Percentiles rank a stretch among this genome's conserved stretches.
phyloP scores from a whole-genome alignment of 2,888 invertebrate genomes.

The Adineta ricciae region DNA sequence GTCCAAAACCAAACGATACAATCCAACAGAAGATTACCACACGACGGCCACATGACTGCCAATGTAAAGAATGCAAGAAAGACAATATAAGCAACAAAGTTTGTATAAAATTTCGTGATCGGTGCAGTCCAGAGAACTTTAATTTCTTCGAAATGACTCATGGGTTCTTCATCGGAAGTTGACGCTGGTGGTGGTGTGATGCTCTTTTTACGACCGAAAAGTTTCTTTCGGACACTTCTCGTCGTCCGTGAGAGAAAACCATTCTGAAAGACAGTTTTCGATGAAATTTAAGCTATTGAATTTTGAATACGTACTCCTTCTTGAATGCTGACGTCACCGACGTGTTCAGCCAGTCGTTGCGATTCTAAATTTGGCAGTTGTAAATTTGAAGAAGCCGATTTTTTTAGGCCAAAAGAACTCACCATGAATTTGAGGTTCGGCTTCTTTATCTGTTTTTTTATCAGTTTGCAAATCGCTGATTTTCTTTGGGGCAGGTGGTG shows the following conservation, averaged over 20 bases:
- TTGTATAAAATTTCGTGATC: slow-evolving; percentile 51
- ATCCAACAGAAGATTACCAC: slow-evolving; percentile 48
- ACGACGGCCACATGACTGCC: slow-evolving; percentile 44
- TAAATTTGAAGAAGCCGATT: no score
- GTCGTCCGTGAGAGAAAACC: not conserved
- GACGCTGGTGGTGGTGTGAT: not conserved
- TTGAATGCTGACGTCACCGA: not conserved
- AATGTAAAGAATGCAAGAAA: slow-evolving; percentile 28
- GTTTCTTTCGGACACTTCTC: no score
- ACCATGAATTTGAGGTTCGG: slow-evolving; percentile 12
- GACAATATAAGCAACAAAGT: slow-evolving; percentile 38
- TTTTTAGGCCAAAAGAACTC: not conserved
- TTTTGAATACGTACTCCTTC: not conserved
- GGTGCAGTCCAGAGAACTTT: slow-evolving; percentile 49
- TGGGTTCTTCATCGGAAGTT: not conserved
- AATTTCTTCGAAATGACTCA: slow-evolving; percentile 36
- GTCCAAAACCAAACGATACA: slow-evolving; percentile 38
- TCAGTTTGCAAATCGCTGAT: slow-evolving; percentile 11
- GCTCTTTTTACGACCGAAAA: not conserved
- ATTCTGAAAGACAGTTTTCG: not conserved
- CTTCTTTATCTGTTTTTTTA: not conserved
- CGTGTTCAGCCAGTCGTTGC: not conserved
- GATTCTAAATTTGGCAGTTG: not conserved
- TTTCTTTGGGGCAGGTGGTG: slow-evolving; percentile 14
- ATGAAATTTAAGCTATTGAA: not conserved